phyloP scores from a whole-genome alignment of 1,140 invertebrate species.

The Drosophila seguyi region DNA sequence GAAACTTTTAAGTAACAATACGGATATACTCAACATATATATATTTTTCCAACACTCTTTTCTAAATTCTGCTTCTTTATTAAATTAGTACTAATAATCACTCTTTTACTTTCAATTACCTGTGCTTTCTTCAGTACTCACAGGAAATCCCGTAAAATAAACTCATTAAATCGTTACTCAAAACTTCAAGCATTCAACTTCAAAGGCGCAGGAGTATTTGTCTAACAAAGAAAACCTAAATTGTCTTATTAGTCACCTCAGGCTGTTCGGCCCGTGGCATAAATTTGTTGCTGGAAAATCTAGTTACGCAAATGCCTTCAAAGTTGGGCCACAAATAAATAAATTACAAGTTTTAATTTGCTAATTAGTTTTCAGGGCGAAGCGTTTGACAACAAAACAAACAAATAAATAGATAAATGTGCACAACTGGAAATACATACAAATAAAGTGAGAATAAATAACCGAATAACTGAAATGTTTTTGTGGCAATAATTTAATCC shows the following conservation, averaged over 20 bases:
- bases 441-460: constrained; percentile 34
- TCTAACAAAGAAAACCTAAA: constrained; percentile 28
- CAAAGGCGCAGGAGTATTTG: constrained; percentile 10
- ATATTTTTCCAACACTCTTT: too few relatives aligned
- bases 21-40: too few relatives aligned
- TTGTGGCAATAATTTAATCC: constrained; percentile 44
- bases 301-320: constrained; percentile 29
- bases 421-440: background rate
- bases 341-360: constrained; percentile 55
- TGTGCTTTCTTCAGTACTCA: too few relatives aligned
- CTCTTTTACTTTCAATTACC: background rate
- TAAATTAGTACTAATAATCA: background rate
- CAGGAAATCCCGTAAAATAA: background rate
- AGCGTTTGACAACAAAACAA: constrained; percentile 36
- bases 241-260: constrained; percentile 14
- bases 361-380: constrained; percentile 45
- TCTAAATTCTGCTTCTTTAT: background rate
- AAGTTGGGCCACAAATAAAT: constrained; percentile 45
- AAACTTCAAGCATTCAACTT: background rate
- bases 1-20: fast-evolving
- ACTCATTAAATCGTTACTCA: constrained; percentile 10
- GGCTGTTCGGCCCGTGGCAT: constrained; percentile 13
- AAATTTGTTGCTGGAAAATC: constrained; percentile 23
- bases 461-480: constrained; percentile 29
- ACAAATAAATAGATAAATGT: constrained; percentile 41